These are phyloP conservation scores for Emberiza fucata DNA, from an alignment of 2,113 vertebrate species.

Conservation along the genomic window DNA sequence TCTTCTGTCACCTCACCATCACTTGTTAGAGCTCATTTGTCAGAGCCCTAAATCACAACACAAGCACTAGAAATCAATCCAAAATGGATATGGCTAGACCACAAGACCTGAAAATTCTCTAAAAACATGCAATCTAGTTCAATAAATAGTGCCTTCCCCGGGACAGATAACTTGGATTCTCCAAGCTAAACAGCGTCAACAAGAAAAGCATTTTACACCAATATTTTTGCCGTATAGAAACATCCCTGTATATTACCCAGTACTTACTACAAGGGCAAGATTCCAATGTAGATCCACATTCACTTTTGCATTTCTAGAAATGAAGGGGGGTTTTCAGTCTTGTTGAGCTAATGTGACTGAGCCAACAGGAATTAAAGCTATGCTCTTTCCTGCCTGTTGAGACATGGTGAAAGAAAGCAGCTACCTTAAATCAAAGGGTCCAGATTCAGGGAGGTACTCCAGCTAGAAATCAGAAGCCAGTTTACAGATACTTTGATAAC, in stretches of 20 bases:
- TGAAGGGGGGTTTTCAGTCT: not conserved
- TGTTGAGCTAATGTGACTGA: not conserved
- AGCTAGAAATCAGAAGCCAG: constrained; percentile 39
- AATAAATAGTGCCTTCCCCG: not conserved
- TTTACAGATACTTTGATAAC: constrained; percentile 44
- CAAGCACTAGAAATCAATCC: not conserved
- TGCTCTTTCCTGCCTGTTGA: constrained; percentile 41
- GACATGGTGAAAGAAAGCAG: constrained; percentile 52
- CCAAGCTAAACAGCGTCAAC: not conserved
- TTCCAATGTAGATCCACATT: not conserved
- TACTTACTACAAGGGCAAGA: not conserved
- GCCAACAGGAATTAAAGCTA: constrained; percentile 42
- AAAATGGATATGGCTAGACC: not conserved
- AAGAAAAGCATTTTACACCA: not conserved
- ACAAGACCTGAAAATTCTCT: not conserved
- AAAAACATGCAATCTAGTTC: not conserved
- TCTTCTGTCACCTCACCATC: not conserved
- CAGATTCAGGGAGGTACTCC: constrained; percentile 21
- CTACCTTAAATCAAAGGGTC: constrained; percentile 51
- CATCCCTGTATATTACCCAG: not conserved
- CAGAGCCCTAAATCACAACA: constrained; percentile 6
- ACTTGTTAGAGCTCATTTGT: not conserved
- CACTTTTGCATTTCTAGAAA: not conserved
- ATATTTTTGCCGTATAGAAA: not conserved
- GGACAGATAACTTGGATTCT: not conserved